Percentiles rank a stretch among this genome's conserved stretches.
Conservation (phyloP, 2,113 vertebrate genomes). For the Neodon shergylaensis region DNA sequence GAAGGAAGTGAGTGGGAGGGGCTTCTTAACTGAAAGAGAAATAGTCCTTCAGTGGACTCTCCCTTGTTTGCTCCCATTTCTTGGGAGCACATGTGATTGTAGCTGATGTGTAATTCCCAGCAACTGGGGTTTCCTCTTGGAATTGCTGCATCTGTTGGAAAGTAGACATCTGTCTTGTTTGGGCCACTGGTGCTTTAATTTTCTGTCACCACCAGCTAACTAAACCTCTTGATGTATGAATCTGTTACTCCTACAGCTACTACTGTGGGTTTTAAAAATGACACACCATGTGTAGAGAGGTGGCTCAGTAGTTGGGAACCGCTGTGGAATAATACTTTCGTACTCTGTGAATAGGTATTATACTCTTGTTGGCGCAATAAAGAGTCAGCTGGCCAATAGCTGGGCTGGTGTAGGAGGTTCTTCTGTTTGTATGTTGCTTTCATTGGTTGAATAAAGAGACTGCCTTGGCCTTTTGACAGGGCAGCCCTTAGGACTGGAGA, state of each 20-base stretch:
- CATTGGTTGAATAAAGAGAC: no score
- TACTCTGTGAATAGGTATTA: no score
- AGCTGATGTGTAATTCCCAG: background rate
- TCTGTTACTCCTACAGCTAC: background rate
- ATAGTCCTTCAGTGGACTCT: background rate
- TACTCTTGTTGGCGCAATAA: no score
- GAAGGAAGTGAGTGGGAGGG: background rate
- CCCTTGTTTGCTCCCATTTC: background rate
- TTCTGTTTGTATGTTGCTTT: no score
- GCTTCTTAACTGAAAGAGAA: background rate
- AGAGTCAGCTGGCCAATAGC: no score
- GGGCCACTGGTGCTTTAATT: background rate
- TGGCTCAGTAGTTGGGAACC: background rate
- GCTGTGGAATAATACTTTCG: no score
- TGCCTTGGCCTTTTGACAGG: no score
- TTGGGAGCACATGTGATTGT: background rate
- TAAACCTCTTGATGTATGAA: background rate
- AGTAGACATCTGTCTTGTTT: background rate
- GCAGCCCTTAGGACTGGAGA: no score
- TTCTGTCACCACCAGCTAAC: background rate
- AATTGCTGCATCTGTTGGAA: background rate
- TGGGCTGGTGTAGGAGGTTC: no score
- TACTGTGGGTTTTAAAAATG: conserved; percentile 12
- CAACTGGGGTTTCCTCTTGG: background rate
- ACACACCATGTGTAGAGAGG: background rate